Evolutionary conservation across 2,113 vertebrate genomes (phyloP).

Genomic region (Muntiacus reevesi): DNA sequence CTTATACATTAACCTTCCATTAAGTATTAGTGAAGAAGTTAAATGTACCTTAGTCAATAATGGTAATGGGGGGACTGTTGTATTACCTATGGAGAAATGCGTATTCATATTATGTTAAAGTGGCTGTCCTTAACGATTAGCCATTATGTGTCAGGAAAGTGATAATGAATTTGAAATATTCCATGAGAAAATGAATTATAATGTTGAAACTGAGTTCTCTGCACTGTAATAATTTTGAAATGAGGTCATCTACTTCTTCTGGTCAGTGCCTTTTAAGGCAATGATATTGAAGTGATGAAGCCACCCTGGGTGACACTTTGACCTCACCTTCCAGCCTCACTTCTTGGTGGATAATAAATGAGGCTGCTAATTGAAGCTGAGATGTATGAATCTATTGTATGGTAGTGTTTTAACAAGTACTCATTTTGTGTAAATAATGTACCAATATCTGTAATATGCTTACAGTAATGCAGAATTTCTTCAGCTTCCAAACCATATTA

Average conservation of each 20-base stretch:
- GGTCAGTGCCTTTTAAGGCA: slow-evolving; percentile 93
- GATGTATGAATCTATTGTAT: slow-evolving; percentile 81
- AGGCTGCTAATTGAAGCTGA: slow-evolving; percentile 89
- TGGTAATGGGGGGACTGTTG: slow-evolving; percentile 87
- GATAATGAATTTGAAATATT: slow-evolving; percentile 91
- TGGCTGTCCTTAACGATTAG: slow-evolving; percentile 87
- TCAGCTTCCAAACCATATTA: neutral
- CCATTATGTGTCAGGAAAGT: slow-evolving; percentile 89
- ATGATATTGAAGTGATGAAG: slow-evolving; percentile 96
- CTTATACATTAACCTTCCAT: slow-evolving; percentile 99
- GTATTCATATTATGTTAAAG: slow-evolving; percentile 97
- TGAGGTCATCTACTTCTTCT: slow-evolving; percentile 89
- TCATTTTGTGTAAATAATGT: slow-evolving; percentile 23
- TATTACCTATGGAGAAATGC: slow-evolving; percentile 89
- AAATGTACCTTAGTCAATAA: slow-evolving; percentile 97
- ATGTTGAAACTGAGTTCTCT: slow-evolving; percentile 89
- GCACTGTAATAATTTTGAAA: slow-evolving; percentile 90
- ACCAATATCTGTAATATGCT: neutral
- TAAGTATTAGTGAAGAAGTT: slow-evolving; percentile 95
- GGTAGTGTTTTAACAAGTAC: slow-evolving; percentile 47
- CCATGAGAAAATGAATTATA: slow-evolving; percentile 90
- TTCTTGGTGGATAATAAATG: slow-evolving; percentile 90
- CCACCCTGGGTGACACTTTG: slow-evolving; percentile 86
- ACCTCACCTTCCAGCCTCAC: slow-evolving; percentile 88
- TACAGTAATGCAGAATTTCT: neutral